Evolutionary conservation across 2,888 invertebrate genomes (phyloP), one percentile per base, ranked within the genome.

Genomic region (Ceraclea dissimilis): DNA sequence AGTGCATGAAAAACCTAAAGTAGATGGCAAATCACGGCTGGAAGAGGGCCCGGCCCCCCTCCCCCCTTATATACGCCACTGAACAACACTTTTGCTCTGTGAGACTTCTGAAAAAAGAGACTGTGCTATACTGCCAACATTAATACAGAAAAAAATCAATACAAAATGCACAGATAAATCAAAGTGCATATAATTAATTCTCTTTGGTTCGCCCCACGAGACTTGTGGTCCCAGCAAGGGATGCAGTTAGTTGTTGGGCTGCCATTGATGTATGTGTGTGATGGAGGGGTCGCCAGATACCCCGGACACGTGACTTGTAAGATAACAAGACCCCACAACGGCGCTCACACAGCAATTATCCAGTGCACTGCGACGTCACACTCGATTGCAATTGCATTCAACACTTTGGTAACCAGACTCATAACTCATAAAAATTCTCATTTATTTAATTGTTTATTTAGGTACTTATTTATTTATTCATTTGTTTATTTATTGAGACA

Each of bases 61-160:
- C n/a, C n/a, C n/a, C n/a, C n/a, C n/a, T n/a, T n/a, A n/a, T n/a
- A n/a, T n/a, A n/a, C n/a, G n/a, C n/a, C n/a, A n/a, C n/a, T n/a
- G n/a, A n/a, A n/a, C n/a, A n/a, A n/a, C n/a, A n/a, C n/a, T n/a
- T n/a, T n/a, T n/a, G n/a, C n/a, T n/a, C n/a, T n/a, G n/a, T n/a
- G n/a, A n/a, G n/a, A n/a, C n/a, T n/a, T n/a, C n/a, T n/a, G n/a
- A n/a, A n/a, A n/a, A n/a, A n/a, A n/a, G n/a, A n/a, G n/a, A n/a
- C n/a, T n/a, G n/a, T n/a, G n/a, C n/a, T n/a, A n/a, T n/a, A n/a
- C n/a, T n/a, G n/a, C n/a, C n/a, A n/a, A n/a, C n/a, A n/a, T n/a
- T n/a, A n/a, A n/a, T n/a, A n/a, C n/a, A n/a, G n/a, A n/a, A n/a
- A 39, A 39, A 39, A 39, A 39, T 39, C 39, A 16, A 39, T 39